These are phyloP conservation scores for Bombus fervidus DNA, from an alignment of 1,140 invertebrate species.

Conservation along the genomic window DNA sequence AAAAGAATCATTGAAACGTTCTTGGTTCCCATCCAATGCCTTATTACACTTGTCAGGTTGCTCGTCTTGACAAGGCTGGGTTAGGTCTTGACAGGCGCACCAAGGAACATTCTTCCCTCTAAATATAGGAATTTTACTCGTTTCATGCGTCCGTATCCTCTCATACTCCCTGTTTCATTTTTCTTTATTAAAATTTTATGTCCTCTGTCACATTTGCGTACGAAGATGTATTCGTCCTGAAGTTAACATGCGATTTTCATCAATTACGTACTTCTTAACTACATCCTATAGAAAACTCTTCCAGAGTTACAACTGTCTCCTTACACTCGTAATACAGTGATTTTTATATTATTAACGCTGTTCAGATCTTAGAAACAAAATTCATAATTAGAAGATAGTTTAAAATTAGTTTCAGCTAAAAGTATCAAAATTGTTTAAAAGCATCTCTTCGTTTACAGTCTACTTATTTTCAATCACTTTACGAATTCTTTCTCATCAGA, in stretches of 20 bases:
- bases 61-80: background rate
- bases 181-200: conserved; percentile 5
- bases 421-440: too few species aligned
- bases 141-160: background rate
- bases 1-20: conserved; percentile 11
- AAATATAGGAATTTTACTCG: conserved; percentile 13
- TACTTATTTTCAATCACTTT: too few species aligned
- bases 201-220: background rate
- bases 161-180: background rate
- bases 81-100: background rate
- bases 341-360: too few species aligned
- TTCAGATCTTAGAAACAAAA: too few species aligned
- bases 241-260: background rate
- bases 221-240: background rate
- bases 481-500: too few species aligned
- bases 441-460: too few species aligned
- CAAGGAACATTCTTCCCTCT: background rate
- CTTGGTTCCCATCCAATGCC: conserved; percentile 17
- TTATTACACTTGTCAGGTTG: conserved; percentile 11
- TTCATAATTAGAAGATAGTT: too few species aligned
- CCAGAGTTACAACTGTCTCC: too few species aligned
- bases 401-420: too few species aligned
- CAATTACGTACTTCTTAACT: background rate
- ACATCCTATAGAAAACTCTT: too few species aligned
- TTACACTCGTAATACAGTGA: too few species aligned